These are phyloP conservation scores for Xestia xanthographa DNA, from an alignment of 2,888 invertebrate genomes.

Conservation along the genomic window DNA sequence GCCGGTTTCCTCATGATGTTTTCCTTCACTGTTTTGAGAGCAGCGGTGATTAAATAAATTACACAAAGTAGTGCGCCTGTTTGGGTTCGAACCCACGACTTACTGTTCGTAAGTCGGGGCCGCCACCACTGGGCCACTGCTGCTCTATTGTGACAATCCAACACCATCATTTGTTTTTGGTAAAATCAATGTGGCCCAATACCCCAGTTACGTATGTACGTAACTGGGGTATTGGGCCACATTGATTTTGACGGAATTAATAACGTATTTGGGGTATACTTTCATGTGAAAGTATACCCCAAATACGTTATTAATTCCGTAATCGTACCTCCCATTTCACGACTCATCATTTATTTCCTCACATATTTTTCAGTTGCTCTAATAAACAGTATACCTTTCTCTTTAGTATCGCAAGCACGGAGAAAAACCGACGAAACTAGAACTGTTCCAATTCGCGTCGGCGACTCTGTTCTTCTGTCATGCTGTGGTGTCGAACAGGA, in stretches of 20 bases:
- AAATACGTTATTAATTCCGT: neutral
- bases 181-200: neutral
- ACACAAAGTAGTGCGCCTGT: too few species aligned
- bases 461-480: conserved; percentile 87
- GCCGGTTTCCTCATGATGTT: too few species aligned
- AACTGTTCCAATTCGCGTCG: conserved; percentile 88
- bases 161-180: neutral
- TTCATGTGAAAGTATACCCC: neutral
- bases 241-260: too few species aligned
- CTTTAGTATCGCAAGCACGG: conserved; percentile 85
- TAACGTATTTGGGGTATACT: too few species aligned
- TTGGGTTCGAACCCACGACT: too few species aligned
- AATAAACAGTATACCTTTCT: conserved; percentile 17
- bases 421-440: conserved; percentile 83
- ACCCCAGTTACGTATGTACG: neutral
- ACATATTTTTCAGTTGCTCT: neutral
- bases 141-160: neutral
- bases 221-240: too few species aligned
- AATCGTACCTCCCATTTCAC: neutral
- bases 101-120: too few species aligned
- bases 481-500: conserved; percentile 85
- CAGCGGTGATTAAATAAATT: too few species aligned
- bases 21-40: too few species aligned
- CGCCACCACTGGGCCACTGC: too few species aligned
- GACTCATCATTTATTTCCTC: neutral